Base-by-base conservation (phyloP, 2,888 invertebrate genomes). In the Leucophenga montana region DNA sequence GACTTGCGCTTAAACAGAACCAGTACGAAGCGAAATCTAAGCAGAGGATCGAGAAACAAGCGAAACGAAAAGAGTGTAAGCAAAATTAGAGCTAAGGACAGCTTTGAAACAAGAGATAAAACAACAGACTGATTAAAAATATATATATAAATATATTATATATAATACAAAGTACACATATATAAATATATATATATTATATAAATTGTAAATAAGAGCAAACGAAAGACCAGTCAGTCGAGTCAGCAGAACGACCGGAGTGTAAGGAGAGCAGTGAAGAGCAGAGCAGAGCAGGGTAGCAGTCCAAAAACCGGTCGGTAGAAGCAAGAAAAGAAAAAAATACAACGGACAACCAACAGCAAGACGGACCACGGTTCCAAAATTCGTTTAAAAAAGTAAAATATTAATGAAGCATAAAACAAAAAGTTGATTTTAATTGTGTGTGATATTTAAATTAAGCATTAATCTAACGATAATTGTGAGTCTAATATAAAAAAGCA, bases 91-190 rank as follows among this genome's bases (percentile, higher is more conserved):
- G 79, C 79, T 81, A 81, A 81, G 76, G 68, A 83, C 80, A 85
- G 78, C 77, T 77, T n/a, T 77, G 78, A 75, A 80, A 79, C 79
- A 77, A 81, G 83, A 85, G 82, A 84, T 83, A 85, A 87, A 85
- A 87, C 87, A 86, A 87, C 87, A 87, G 87, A 87, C 87, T 87
- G 87, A 87, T 87, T 86, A 87, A 85, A 83, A 86, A 83, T 81
- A 86, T 72, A 84, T 85, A 83, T 82, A 79, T 77, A 79, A 76
- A 79, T 73, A 79, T 80, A 78, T 78, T 82, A 86, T 77, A 84
- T 81, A 78, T 83, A 82, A 75, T 70, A 78, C 71, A 82, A 84
- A 83, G 73, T 78, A 79, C 78, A 86, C 70, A 85, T 84, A 82
- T 75, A 73, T 74, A 85, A 76, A 84, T 81, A 77, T 82, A 57